phyloP scores from a whole-genome alignment of 2,888 invertebrate genomes.

The Ligdia adustata region DNA sequence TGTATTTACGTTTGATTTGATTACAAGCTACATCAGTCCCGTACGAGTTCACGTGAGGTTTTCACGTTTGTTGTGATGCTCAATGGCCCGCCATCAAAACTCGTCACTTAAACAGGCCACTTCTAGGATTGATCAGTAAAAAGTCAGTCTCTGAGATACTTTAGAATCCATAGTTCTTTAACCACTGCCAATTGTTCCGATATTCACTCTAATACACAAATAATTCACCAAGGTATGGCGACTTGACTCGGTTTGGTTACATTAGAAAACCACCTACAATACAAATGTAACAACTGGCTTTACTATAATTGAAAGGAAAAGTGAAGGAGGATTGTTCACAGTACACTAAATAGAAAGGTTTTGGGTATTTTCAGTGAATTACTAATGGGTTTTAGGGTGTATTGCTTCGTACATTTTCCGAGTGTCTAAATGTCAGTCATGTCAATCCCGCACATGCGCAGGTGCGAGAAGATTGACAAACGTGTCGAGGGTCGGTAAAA shows the following conservation, averaged over 20 bases:
- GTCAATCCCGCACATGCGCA: slow-evolving; percentile 72
- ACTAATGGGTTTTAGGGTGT: slow-evolving; percentile 51
- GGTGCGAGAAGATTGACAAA: slow-evolving; percentile 55
- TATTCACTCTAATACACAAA: slow-evolving; percentile 52
- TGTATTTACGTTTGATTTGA: slow-evolving; percentile 66
- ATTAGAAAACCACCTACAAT: slow-evolving; percentile 45
- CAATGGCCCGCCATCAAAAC: slow-evolving; percentile 30
- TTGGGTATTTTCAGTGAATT: slow-evolving; percentile 41
- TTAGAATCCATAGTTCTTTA: slow-evolving; percentile 39
- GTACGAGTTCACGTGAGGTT: slow-evolving; percentile 30
- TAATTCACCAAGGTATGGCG: slow-evolving; percentile 61
- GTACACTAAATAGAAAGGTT: slow-evolving; percentile 28
- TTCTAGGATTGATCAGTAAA: slow-evolving; percentile 32
- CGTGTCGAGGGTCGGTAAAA: slow-evolving; percentile 66
- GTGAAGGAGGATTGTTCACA: slow-evolving; percentile 17
- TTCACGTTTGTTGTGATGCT: slow-evolving; percentile 43
- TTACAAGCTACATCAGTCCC: slow-evolving; percentile 55
- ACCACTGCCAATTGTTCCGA: slow-evolving; percentile 41
- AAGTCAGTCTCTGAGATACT: slow-evolving; percentile 37
- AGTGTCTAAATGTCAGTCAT: slow-evolving; percentile 68
- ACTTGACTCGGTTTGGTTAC: slow-evolving; percentile 49
- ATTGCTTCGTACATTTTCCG: slow-evolving; percentile 61
- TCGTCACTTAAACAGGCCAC: slow-evolving; percentile 27
- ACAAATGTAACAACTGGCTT: slow-evolving; percentile 37
- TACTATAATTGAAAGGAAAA: slow-evolving; percentile 25